Base-by-base conservation (phyloP, 2,797 vertebrate genomes). In the Smutsia temminckii region DNA sequence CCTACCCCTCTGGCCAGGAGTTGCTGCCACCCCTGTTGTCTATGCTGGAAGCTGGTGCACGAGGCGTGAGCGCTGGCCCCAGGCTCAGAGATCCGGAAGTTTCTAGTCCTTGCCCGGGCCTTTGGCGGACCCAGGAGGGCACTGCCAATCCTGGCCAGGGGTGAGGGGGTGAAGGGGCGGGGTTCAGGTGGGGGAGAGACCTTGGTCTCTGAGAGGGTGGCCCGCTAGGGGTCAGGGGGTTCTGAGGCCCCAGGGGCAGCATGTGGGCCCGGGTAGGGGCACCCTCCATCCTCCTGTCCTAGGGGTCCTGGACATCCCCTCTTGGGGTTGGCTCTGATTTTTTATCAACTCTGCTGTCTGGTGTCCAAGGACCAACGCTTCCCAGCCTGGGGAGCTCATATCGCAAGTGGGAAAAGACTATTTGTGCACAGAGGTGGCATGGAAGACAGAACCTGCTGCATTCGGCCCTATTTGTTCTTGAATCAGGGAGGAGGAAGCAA, bases 381-480 rank as follows among this genome's bases (percentile, higher is more conserved):
- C 40, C 37, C 3, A 0, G 32, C 71, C n/a, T 2, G 5, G 12
- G n/a, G 17, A 57, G 27, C 49, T 12, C 21, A 7, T 10, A 0
- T 10, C 0, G 0, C 2, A 16, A 17, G 0, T 0, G 14, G 46
- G 49, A 69, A 46, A 66, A 12, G 55, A 32, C 5, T 6, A 0
- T 25, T 7, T 32, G 14, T 29, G 80, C 20, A 0, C 0, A 1
- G 51, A 37, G 13, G 4, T 11, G 68, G 5, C 18, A 0, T 1
- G 6, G 40, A 37, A 23, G 46, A 11, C 7, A 3, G 59, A 37
- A 25, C 25, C 93, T 0, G 3, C 69, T 12, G 37, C 53, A 17
- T 6, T 32, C 71, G 20, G 49, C 40, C 32, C 3, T 3, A 1
- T 13, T 13, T 29, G 49, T 18, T 27, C 79, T 69, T 55, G 32